Conservation (phyloP, 2,113 vertebrate species). For the Paraplagusia blochii region DNA sequence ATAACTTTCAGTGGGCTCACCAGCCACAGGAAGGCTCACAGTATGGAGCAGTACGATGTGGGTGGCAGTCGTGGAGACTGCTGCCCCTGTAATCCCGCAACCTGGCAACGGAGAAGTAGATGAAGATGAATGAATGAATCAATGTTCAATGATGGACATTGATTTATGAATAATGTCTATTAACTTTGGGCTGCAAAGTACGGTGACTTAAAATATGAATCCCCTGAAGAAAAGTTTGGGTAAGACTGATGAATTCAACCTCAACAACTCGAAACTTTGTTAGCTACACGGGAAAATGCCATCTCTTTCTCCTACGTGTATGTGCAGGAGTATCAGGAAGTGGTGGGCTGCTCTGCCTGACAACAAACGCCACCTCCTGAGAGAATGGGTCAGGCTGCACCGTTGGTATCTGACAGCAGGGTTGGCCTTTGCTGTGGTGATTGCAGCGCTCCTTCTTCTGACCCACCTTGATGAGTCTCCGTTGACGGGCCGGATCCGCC, state of each 20-base stretch:
- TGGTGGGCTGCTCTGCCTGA: constrained; percentile 90
- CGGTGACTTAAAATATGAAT: too few relatives aligned
- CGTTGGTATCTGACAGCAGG: constrained; percentile 82
- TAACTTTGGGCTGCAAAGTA: too few relatives aligned
- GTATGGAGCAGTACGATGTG: too few relatives aligned
- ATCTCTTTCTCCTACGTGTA: not conserved
- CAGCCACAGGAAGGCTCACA: too few relatives aligned
- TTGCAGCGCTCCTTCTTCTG: constrained; percentile 81
- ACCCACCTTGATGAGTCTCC: constrained; percentile 92
- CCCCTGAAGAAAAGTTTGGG: too few relatives aligned
- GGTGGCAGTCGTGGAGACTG: too few relatives aligned
- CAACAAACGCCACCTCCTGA: constrained; percentile 83
- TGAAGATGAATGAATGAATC: too few relatives aligned
- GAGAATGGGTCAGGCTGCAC: constrained; percentile 76
- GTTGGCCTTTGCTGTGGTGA: constrained; percentile 67
- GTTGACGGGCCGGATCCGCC: constrained; percentile 85
- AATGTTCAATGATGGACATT: too few relatives aligned
- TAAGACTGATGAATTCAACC: not conserved
- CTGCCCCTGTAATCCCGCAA: too few relatives aligned
- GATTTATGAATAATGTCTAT: too few relatives aligned
- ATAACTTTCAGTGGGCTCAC: too few relatives aligned
- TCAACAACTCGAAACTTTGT: not conserved
- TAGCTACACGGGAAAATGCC: not conserved
- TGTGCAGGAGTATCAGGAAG: constrained; percentile 87
- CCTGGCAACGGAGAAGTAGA: too few relatives aligned